phyloP scores from a whole-genome alignment of 2,797 vertebrate genomes.

The Lycodopsis pacificus region DNA sequence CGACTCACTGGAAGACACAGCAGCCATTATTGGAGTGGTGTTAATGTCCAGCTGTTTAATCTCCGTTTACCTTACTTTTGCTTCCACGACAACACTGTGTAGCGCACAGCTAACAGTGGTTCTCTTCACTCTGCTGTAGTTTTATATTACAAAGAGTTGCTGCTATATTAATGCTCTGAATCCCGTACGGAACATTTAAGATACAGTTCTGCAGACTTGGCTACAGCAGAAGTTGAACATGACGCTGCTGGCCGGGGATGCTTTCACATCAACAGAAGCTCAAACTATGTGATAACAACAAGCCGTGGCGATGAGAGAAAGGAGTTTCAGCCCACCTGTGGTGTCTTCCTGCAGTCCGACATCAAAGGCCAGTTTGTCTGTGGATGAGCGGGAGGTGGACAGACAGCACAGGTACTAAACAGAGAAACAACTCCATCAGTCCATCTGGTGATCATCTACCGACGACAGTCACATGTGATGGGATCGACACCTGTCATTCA shows the following conservation, averaged over 20 bases:
- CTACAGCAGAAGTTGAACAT: not conserved
- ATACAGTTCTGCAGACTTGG: not conserved
- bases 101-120: too few relatives aligned
- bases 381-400: constrained; percentile 94
- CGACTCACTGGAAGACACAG: too few relatives aligned
- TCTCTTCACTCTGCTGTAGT: not conserved
- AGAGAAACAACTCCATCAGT: constrained; percentile 29
- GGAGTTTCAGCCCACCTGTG: constrained; percentile 83
- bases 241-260: not conserved
- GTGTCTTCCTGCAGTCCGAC: constrained; percentile 95
- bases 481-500: not conserved
- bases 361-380: constrained; percentile 96
- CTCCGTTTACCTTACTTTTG: too few relatives aligned
- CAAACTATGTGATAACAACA: not conserved
- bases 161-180: too few relatives aligned
- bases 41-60: too few relatives aligned
- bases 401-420: constrained; percentile 93
- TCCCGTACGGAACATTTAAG: too few relatives aligned
- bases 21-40: too few relatives aligned
- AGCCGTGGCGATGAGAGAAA: not conserved
- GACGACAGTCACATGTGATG: not conserved
- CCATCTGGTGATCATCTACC: not conserved
- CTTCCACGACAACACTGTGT: too few relatives aligned
- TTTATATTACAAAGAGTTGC: not conserved
- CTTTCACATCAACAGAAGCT: too few relatives aligned